These are phyloP conservation scores for Acanthococcus lagerstroemiae DNA, from an alignment of 2,888 invertebrate genomes.

Conservation along the genomic window DNA sequence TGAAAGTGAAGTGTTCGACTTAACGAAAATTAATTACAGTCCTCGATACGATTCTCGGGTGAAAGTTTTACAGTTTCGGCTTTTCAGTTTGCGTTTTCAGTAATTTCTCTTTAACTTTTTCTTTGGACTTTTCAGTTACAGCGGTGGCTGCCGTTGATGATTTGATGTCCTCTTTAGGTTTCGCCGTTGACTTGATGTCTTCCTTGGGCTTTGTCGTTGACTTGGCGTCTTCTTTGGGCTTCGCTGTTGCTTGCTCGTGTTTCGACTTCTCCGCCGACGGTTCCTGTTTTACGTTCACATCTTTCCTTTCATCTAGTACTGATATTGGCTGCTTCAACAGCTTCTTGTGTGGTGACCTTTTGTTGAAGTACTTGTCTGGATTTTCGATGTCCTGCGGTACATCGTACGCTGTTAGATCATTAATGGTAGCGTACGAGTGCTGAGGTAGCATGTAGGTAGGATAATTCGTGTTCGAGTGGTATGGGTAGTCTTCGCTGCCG, in stretches of 20 bases:
- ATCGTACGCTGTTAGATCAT: slow-evolving; percentile 17
- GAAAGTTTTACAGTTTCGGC: no score
- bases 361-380: slow-evolving; percentile 7
- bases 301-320: background rate
- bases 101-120: background rate
- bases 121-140: background rate
- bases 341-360: slow-evolving; percentile 13
- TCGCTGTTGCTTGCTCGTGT: background rate
- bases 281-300: background rate
- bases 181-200: background rate
- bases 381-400: slow-evolving; percentile 4
- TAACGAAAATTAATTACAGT: no score
- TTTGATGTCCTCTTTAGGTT: no score
- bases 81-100: background rate
- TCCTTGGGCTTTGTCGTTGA: no score
- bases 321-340: background rate
- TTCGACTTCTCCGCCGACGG: background rate
- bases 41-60: no score
- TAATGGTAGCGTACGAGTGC: slow-evolving; percentile 2
- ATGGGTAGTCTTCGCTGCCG: slow-evolving; percentile 9
- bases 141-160: background rate
- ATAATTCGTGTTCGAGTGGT: slow-evolving; percentile 14
- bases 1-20: no score
- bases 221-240: background rate
- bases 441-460: slow-evolving; percentile 4